phyloP scores from a whole-genome alignment of 2,797 vertebrate genomes.

The Jordanella pulchra region DNA sequence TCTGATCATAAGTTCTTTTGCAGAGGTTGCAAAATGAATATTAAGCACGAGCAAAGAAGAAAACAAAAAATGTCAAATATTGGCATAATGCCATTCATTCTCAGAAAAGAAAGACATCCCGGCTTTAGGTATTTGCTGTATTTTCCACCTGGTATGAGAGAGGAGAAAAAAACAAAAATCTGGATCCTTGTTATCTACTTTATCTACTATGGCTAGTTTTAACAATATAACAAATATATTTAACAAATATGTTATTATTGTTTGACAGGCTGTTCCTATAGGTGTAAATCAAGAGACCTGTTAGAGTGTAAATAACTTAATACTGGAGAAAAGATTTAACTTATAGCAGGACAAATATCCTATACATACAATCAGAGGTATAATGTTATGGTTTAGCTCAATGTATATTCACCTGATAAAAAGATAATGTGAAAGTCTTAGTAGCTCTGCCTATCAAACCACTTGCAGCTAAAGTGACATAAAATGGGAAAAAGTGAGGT shows the following conservation, averaged over 20 bases:
- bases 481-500: slow-evolving; percentile 50
- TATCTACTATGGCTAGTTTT: too few relatives aligned
- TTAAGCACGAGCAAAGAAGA: not conserved
- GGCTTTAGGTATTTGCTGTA: not conserved
- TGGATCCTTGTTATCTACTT: not conserved
- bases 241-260: too few relatives aligned
- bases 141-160: not conserved
- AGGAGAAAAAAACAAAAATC: not conserved
- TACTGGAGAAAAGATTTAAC: too few relatives aligned
- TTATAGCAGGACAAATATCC: too few relatives aligned
- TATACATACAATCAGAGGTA: too few relatives aligned
- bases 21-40: not conserved
- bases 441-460: slow-evolving; percentile 9
- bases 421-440: not conserved
- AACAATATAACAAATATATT: too few relatives aligned
- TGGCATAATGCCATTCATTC: not conserved
- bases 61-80: not conserved
- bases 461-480: slow-evolving; percentile 24
- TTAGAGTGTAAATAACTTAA: too few relatives aligned
- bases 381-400: too few relatives aligned
- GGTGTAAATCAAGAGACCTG: too few relatives aligned
- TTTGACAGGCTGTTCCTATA: too few relatives aligned
- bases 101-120: not conserved
- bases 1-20: not conserved
- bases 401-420: too few relatives aligned